Base-by-base conservation (phyloP, 2,113 vertebrate species). In the Pelobates fuscus region DNA sequence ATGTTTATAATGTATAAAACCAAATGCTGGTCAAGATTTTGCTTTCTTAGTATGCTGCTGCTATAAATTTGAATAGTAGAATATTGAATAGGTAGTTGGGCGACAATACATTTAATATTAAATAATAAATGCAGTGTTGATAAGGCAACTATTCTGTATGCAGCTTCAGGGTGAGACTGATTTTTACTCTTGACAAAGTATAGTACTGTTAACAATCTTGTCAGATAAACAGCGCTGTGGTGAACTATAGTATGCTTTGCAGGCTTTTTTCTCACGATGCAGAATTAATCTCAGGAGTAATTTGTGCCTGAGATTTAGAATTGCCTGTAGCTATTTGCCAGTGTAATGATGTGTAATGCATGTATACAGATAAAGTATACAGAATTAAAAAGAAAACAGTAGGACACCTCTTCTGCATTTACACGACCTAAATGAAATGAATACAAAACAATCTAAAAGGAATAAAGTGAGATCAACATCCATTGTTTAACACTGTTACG, bases 341-440 rank as follows among this genome's bases (percentile, higher is more conserved):
- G 21, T 21, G 8, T 70, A 58, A 70, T 70, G 67, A 70, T 57
- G 67, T 57, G 29, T 30, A 57, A 57, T 70, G 27, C 52, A 37
- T 37, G 67, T 70, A 70, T 46, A 68, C 66, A 30, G 66, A 68
- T 54, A 68, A 68, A 52, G 46, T 55, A 54, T 32, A 54, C 52
- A 54, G 26, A 52, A 54, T 54, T 32, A 11, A 55, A 41, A 41
- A 68, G 26, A 25, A 68, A 55, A 68, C 54, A 68, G 54, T 55
- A 54, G 26, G 20, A 70, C 37, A 26, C 66, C 66, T 55, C 26
- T 26, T 54, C 44, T 30, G 3, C 66, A 54, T 12, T 55, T 5
- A 54, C 66, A 21, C 23, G 29, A 49, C 46, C 3, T 15, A 49
- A 49, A 49, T 49, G 17, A 49, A 10, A 49, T n/a, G n/a, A n/a